Conservation (phyloP, 2,797 vertebrate species). For the Kryptopterus vitreolus region DNA sequence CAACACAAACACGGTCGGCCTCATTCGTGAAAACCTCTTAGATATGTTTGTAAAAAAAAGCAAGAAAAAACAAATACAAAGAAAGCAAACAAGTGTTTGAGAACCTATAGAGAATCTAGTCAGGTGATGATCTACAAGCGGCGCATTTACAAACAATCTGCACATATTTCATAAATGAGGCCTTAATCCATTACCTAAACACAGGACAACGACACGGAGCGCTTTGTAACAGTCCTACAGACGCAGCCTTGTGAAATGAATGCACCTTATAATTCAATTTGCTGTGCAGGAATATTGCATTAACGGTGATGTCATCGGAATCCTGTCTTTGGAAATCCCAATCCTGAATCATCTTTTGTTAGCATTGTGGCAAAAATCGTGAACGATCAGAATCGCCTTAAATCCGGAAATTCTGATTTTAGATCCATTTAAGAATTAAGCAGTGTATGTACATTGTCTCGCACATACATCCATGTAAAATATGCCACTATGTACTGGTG, state of each 20-base stretch:
- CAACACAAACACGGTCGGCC: neutral
- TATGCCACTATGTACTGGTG: no score
- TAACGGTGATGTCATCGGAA: neutral
- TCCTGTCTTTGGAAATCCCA: no score
- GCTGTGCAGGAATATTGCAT: neutral
- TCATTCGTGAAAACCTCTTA: conserved; percentile 17
- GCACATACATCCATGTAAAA: neutral
- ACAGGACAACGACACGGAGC: neutral
- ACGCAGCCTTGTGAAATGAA: neutral
- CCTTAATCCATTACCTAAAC: neutral
- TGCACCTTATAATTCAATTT: neutral
- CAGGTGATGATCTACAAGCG: no score
- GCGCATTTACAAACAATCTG: neutral
- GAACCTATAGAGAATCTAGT: no score
- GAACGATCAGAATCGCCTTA: neutral
- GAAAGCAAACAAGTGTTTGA: no score
- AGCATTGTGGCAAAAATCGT: neutral
- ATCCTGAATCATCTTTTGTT: no score
- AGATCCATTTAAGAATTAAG: neutral
- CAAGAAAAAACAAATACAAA: no score
- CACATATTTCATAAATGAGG: conserved; percentile 20
- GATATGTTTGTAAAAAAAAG: neutral
- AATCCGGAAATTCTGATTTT: neutral
- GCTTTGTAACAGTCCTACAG: neutral
- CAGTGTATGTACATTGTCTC: neutral